Evolutionary conservation across 64 coral and sea anemone genomes (phyloP), one percentile per base, ranked within the genome.

Genomic region (Anthopleura sola): DNA sequence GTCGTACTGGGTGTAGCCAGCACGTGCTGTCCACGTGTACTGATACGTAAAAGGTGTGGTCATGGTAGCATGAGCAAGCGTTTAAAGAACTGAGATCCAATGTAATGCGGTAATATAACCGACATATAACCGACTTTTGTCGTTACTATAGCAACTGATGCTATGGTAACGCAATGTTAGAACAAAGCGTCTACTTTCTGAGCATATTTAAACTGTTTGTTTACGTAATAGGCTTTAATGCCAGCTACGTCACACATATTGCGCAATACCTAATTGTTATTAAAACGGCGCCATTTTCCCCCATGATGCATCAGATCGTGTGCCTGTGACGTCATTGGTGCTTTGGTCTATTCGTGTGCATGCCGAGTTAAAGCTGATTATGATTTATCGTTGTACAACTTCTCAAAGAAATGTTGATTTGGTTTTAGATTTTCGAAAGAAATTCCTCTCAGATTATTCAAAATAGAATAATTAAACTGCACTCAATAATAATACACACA

Each of bases 1-100:
- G 21, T 97, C 94, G 6, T 92, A 97, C 34, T 97, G 94, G 94
- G 94, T 95, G 71, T 95, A 55, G 38, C 39, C 12, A 71, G 13
- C 66, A 71, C 66, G 66, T 71, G 66, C 5, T 64, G 60, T 9
- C 20, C 60, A 66, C 60, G 60, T 66, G 66, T 28, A 32, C 66
- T 34, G 15, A 71, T 3, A 28, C n/a, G 24, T 10, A n/a, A 8
- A 26, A 11, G 58, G 29, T 28, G 66, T 71, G 66, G 31, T 36
- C 66, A 71, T 3, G 29, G 6, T 71, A 71, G 4, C 28, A 32
- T 71, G 10, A 16, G 50, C 66, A 1, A 23, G 21, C 55, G 18
- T 18, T 18, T 18, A 23, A 56, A 56, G 8, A n/a, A n/a, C n/a
- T n/a, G n/a, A n/a, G 60, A 66, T 66, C 60, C 23, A 66, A n/a